Evolutionary conservation across 2,888 invertebrate genomes (phyloP).

Genomic region (Electrophaes corylata): DNA sequence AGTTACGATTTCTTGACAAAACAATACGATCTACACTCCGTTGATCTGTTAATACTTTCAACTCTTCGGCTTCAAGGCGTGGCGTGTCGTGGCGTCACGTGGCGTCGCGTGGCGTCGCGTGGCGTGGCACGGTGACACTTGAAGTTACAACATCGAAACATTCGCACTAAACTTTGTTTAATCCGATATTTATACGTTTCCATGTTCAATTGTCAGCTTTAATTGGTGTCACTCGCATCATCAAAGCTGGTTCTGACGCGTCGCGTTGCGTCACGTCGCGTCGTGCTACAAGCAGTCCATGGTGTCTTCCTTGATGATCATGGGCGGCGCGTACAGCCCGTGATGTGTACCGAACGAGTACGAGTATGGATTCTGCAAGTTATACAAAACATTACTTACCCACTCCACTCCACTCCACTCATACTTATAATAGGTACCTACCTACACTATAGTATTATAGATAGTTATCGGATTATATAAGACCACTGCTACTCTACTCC

Average conservation of each 20-base stretch:
- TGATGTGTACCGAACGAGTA: conserved; percentile 86
- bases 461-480: too few relatives aligned
- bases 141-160: not conserved
- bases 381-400: not conserved
- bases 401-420: too few relatives aligned
- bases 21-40: not conserved
- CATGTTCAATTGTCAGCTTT: not conserved
- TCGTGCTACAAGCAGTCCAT: conserved; percentile 80
- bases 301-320: conserved; percentile 85
- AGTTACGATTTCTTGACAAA: conserved; percentile 14
- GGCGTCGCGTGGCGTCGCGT: too few relatives aligned
- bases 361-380: conserved; percentile 69
- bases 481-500: too few relatives aligned
- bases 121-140: not conserved
- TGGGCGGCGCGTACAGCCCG: conserved; percentile 79
- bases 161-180: not conserved
- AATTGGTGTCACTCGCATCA: conserved; percentile 2
- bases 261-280: too few relatives aligned
- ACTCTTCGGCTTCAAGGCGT: not conserved
- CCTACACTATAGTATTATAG: too few relatives aligned
- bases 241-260: not conserved
- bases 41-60: not conserved
- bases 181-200: conserved; percentile 7
- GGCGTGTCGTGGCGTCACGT: too few relatives aligned
- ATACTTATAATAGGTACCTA: too few relatives aligned